phyloP scores from a whole-genome alignment of 2,113 vertebrate genomes.

The human region GRCh38 chr2:192264001-192264500 shows the following conservation, averaged over 20 bases:
- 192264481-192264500: background rate
- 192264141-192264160: background rate
- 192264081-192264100: background rate
- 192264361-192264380: background rate
- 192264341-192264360: background rate
- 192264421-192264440: background rate
- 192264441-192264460: background rate
- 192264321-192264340: background rate
- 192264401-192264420: background rate
- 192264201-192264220: background rate
- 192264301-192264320: background rate
- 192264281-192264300: too few species aligned
- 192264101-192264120: background rate
- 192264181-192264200: background rate
- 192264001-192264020: conserved; percentile 28
- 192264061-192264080: background rate
- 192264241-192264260: background rate
- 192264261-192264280: background rate
- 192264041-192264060: background rate
- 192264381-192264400: background rate
- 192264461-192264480: background rate
- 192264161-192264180: background rate
- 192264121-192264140: background rate
- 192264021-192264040: background rate
- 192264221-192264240: background rate